These are phyloP conservation scores for Pristionchus entomophagus DNA, from an alignment of 2,888 invertebrate genomes.

Conservation along the genomic window DNA sequence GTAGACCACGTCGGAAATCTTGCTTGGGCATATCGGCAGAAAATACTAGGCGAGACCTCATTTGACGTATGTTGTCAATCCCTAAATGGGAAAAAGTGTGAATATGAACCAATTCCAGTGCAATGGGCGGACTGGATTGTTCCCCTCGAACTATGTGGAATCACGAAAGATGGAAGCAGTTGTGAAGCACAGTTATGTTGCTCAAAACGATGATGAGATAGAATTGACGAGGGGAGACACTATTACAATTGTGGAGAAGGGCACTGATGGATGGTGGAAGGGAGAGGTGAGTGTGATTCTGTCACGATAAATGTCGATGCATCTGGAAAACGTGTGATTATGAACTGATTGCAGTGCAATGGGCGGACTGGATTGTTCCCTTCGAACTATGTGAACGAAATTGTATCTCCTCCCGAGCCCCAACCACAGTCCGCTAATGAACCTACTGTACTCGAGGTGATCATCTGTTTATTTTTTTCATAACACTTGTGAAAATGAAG, in stretches of 20 bases:
- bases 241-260: conserved; percentile 95
- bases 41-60: too few species aligned
- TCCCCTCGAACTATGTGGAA: conserved; percentile 99
- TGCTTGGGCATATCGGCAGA: too few species aligned
- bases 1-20: too few species aligned
- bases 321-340: background rate
- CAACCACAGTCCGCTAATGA: background rate
- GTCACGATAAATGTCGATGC: background rate
- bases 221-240: conserved; percentile 93
- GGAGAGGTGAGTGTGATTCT: conserved; percentile 82
- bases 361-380: conserved; percentile 91
- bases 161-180: conserved; percentile 83
- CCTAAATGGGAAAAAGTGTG: background rate
- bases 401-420: conserved; percentile 46
- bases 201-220: conserved; percentile 95
- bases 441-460: conserved; percentile 13
- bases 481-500: too few species aligned
- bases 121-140: conserved; percentile 86
- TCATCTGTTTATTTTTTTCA: too few species aligned
- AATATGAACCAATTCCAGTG: conserved; percentile 78
- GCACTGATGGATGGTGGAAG: conserved; percentile 99
- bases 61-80: too few species aligned
- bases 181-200: conserved; percentile 89
- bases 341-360: conserved; percentile 78
- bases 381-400: conserved; percentile 89